These are phyloP conservation scores for Spilosoma lubricipeda DNA, from an alignment of 2,888 invertebrate species.

Conservation along the genomic window DNA sequence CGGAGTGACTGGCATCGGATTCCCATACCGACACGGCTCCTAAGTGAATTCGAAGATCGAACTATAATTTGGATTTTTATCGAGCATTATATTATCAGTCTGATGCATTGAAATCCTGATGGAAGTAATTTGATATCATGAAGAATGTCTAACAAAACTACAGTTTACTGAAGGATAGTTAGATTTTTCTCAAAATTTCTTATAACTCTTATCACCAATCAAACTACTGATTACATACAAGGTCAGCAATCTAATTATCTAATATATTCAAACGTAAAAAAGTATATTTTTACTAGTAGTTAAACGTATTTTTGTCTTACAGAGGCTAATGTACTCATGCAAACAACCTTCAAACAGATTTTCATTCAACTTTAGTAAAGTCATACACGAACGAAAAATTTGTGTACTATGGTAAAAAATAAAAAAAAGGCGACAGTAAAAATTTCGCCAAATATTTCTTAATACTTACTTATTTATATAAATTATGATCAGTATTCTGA, in stretches of 20 bases:
- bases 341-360: neutral
- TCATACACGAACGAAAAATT: neutral
- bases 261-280: constrained; percentile 7
- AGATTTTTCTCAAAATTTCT: constrained; percentile 7
- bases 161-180: neutral
- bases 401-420: neutral
- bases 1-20: too few relatives aligned
- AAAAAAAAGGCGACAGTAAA: neutral
- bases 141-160: neutral
- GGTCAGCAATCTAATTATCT: constrained; percentile 35
- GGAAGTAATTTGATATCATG: neutral
- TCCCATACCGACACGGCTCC: too few relatives aligned
- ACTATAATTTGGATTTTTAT: neutral
- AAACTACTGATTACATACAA: constrained; percentile 56
- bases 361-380: neutral
- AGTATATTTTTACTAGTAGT: constrained; percentile 18
- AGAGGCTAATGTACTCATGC: constrained; percentile 4
- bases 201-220: constrained; percentile 46
- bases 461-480: too few relatives aligned
- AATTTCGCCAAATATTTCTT: too few relatives aligned
- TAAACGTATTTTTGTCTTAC: constrained; percentile 4
- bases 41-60: too few relatives aligned
- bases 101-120: neutral
- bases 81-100: too few relatives aligned
- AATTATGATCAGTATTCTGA: too few relatives aligned